Evolutionary conservation across 2,888 invertebrate species (phyloP), one percentile per base, ranked within the genome.

Genomic region (Tiliacea aurago): DNA sequence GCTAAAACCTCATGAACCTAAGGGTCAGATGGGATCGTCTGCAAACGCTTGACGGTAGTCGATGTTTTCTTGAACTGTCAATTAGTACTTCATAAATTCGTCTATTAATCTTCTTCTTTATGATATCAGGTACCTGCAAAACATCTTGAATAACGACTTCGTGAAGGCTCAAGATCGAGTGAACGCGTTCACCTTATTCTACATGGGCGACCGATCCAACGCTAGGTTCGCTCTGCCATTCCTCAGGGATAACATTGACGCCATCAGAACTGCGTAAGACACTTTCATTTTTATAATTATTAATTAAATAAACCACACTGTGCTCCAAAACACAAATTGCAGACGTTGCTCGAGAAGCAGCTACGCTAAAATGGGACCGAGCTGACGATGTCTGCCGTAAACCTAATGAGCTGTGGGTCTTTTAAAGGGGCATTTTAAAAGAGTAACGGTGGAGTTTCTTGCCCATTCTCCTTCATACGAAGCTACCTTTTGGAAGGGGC

Each of bases 101-200:
- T 67, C 10, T 65, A 33, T 51, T 2, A 63, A 43, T 9, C 0
- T n/a, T 55, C 15, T 64, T 41, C 79, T 84, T 1, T 45, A 7
- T 61, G 55, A 23, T 33, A n/a, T 76, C 64, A 96, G 95, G 70
- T 93, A 90, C 81, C 81, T 96, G 58, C 76, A 91, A 28, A 91
- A 93, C 89, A 91, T 95, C 33, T 83, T 95, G 37, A 89, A 90
- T 9, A 90, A 92, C 28, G 89, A 93, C 9, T 89, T 94, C 37
- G 91, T 95, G 6, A 95, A 92, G 77, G 94, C 95, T 3, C 96
- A 96, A 81, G 96, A 96, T 58, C 88, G 94, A 59, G 86, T 94
- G 11, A 96, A 96, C 62, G 96, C 95, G 0, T 91, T 95, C 70
- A 91, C 91, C 0, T 96, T 93, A 91, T 87, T 95, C 13, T 92